A percentile compares a stretch with the other conserved stretches of the same genome.
These are phyloP conservation scores for Myoxocephalus aenaeus DNA, from an alignment of 2,797 vertebrate species.

Conservation along the genomic window DNA sequence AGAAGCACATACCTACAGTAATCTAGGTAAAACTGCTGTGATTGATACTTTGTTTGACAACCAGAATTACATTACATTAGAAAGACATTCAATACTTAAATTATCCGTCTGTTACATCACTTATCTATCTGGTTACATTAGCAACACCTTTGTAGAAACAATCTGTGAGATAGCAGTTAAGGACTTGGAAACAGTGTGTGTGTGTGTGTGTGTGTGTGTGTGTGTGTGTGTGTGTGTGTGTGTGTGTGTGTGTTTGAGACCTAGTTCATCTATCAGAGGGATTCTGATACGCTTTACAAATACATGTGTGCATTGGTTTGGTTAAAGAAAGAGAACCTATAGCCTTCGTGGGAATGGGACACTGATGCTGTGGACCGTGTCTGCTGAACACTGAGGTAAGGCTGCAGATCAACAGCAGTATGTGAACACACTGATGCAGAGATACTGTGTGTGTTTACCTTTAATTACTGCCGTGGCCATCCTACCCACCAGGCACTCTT, in stretches of 20 bases:
- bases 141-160: not conserved
- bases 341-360: not conserved
- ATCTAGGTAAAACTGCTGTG: too few species aligned
- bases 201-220: too few species aligned
- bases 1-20: too few species aligned
- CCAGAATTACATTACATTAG: too few species aligned
- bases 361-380: not conserved
- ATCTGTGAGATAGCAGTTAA: not conserved
- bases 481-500: slow-evolving; percentile 94
- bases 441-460: slow-evolving; percentile 78
- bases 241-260: not conserved
- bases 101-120: too few species aligned
- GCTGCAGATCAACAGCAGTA: not conserved
- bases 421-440: not conserved
- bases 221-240: too few species aligned
- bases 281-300: not conserved
- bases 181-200: not conserved
- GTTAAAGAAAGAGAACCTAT: not conserved
- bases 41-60: too few species aligned
- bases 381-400: not conserved
- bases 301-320: not conserved
- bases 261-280: not conserved
- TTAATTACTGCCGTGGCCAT: slow-evolving; percentile 85
- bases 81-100: too few species aligned
- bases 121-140: too few species aligned